phyloP scores from a whole-genome alignment of 2,113 vertebrate genomes.

The Leucosticte australis region DNA sequence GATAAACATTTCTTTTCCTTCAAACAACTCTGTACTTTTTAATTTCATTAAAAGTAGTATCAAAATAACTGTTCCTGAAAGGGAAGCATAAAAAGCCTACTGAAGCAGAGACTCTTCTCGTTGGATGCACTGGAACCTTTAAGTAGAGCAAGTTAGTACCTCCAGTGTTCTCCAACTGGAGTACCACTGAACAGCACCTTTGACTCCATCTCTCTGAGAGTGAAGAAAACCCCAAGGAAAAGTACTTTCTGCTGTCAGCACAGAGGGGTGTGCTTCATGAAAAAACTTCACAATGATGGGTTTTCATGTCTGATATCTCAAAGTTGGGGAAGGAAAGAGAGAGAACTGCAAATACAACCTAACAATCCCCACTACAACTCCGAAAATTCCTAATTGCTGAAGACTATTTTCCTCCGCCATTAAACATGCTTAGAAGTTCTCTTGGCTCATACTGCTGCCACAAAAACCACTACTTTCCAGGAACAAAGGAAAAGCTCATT shows the following conservation, averaged over 20 bases:
- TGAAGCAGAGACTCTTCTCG: background rate
- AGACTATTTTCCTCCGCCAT: background rate
- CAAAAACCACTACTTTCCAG: background rate
- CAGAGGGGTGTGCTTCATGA: background rate
- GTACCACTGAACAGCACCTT: background rate
- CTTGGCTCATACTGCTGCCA: background rate
- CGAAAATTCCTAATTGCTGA: background rate
- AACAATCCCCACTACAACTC: background rate
- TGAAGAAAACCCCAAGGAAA: background rate
- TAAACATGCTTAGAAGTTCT: background rate
- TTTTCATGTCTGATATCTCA: background rate
- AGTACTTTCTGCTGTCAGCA: background rate
- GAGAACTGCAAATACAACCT: background rate
- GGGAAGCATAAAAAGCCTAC: background rate
- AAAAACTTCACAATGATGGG: background rate
- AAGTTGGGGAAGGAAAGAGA: background rate
- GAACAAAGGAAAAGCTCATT: background rate
- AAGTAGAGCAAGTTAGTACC: background rate
- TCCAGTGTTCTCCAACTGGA: background rate
- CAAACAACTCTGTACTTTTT: background rate
- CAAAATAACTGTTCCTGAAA: background rate
- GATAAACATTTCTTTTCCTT: background rate
- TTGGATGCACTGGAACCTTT: background rate
- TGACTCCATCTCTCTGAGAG: background rate
- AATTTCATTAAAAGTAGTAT: background rate